Conservation (phyloP, 2,888 invertebrate species). For the Apamea monoglypha region DNA sequence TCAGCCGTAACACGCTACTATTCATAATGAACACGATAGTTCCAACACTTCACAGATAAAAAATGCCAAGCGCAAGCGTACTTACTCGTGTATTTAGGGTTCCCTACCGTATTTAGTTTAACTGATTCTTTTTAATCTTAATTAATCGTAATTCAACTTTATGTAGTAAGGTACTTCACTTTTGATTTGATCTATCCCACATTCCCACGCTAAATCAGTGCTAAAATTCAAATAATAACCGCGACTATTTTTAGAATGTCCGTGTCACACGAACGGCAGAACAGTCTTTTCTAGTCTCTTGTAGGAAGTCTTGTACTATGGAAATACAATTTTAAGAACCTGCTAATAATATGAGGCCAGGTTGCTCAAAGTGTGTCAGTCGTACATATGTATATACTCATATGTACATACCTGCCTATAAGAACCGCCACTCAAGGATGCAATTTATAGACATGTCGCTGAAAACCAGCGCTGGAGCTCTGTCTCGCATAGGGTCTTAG, state of each 20-base stretch:
- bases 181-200: neutral
- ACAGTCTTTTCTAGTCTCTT: too few species aligned
- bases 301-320: neutral
- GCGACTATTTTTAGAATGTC: too few species aligned
- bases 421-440: too few species aligned
- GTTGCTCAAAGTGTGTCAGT: neutral
- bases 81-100: conserved; percentile 1
- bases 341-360: neutral
- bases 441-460: neutral
- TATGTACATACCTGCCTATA: neutral
- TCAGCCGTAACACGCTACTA: conserved; percentile 54
- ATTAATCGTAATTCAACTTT: neutral
- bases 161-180: too few species aligned
- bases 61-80: neutral
- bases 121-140: neutral
- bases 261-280: too few species aligned
- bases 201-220: neutral
- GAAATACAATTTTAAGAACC: neutral
- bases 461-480: too few species aligned
- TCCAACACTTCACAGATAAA: conserved; percentile 45
- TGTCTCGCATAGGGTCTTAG: too few species aligned
- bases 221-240: neutral
- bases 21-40: conserved; percentile 56
- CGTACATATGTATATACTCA: neutral
- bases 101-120: neutral